These are phyloP conservation scores for Hypanus sabinus DNA, from an alignment of 2,113 vertebrate genomes.

Conservation along the genomic window DNA sequence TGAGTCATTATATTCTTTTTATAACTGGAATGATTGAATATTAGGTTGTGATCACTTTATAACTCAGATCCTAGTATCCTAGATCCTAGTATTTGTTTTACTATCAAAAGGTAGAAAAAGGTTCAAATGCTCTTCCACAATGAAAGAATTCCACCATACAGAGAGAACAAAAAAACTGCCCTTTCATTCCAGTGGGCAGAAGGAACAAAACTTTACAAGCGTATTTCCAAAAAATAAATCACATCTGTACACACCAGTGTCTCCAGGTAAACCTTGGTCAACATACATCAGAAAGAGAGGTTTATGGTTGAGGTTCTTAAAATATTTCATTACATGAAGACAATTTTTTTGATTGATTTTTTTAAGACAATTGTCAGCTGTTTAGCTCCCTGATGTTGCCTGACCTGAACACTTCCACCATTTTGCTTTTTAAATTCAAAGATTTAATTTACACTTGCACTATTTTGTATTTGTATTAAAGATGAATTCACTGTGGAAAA, in stretches of 20 bases:
- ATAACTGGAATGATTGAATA: not conserved
- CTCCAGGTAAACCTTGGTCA: not conserved
- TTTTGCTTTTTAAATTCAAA: too few species aligned
- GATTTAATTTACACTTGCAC: too few species aligned
- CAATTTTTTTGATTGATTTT: not conserved
- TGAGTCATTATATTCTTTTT: not conserved
- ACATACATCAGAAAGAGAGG: not conserved
- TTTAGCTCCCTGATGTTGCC: too few species aligned
- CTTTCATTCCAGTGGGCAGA: not conserved
- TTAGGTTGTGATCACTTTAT: not conserved
- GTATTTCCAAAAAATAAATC: not conserved
- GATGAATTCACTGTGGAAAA: not conserved
- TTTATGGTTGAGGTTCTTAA: not conserved
- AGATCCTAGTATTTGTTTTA: not conserved
- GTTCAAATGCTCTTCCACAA: not conserved
- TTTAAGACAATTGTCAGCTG: too few species aligned
- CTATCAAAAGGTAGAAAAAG: not conserved
- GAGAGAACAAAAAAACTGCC: not conserved
- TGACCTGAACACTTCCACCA: too few species aligned
- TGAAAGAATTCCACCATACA: not conserved
- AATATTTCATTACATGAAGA: not conserved
- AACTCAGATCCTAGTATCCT: not conserved
- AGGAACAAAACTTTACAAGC: not conserved
- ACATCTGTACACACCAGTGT: not conserved
- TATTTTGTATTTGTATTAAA: too few species aligned